Base-by-base conservation (phyloP, 2,113 vertebrate species). In the Rhagologus leucostigma region DNA sequence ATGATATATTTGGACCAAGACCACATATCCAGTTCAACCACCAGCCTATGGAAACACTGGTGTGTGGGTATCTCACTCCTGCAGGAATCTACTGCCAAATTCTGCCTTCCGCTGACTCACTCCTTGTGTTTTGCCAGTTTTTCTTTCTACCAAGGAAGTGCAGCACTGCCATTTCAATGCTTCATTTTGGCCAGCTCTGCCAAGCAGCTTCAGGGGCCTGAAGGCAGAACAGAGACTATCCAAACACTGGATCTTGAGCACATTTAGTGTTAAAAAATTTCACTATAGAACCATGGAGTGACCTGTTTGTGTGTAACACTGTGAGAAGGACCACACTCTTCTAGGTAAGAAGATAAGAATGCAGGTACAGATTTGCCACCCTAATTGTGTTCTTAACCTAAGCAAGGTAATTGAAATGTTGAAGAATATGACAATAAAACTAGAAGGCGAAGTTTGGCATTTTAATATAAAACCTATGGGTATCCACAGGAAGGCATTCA, bases 401-500 rank as follows among this genome's bases (percentile, higher is more conserved):
- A 82, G 37, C 7, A 33, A 57, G 12, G 32, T 9, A 62, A 84
- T 46, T 81, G 62, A 64, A 74, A 70, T 19, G 15, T 32, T 87
- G 68, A 39, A 82, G 41, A 73, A 24, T 42, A 89, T 59, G 39
- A 87, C 62, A 68, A 94, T 71, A 90, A 83, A 90, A 88, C 62
- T 5, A 76, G 53, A 73, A 76, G 42, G 76, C 12, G 3, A 92
- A 70, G 55, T 74, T 55, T 63, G 70, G 76, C 55, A 84, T 68
- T 46, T 75, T 60, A 77, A 21, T 15, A n/a, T 69, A 77, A 86
- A 77, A 78, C 6, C 76, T 95, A 69, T 2, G 27, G 44, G 50
- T 83, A 84, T 44, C 24, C 59, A 92, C 59, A 73, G 59, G 75
- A 97, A 97, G 91, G 93, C 94, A 95, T 82, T 95, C 91, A 96